phyloP scores from a whole-genome alignment of 2,113 vertebrate species.

The Hyperopisus bebe region DNA sequence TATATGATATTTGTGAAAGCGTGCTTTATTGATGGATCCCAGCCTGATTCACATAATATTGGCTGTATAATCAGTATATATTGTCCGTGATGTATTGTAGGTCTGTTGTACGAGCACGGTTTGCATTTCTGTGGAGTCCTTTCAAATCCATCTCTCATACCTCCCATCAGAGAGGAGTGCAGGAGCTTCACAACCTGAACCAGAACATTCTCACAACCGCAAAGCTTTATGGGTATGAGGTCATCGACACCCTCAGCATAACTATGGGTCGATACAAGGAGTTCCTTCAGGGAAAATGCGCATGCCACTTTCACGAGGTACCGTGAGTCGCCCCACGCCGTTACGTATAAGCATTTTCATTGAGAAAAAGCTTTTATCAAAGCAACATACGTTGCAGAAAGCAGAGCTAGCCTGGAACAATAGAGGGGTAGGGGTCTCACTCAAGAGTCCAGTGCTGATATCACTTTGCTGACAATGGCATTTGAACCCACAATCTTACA shows the following conservation, averaged over 20 bases:
- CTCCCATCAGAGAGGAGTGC: slow-evolving; percentile 66
- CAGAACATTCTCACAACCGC: slow-evolving; percentile 69
- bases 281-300: slow-evolving; percentile 85
- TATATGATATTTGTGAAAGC: neutral
- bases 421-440: neutral
- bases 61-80: neutral
- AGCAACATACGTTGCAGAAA: neutral
- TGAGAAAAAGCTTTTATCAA: neutral
- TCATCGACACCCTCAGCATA: slow-evolving; percentile 78
- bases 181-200: slow-evolving; percentile 74
- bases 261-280: slow-evolving; percentile 92
- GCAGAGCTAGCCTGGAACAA: neutral
- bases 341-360: neutral
- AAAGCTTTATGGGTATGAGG: slow-evolving; percentile 76
- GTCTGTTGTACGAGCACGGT: neutral
- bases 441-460: neutral
- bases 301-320: slow-evolving; percentile 95
- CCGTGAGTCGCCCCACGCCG: neutral
- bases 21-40: neutral
- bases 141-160: neutral
- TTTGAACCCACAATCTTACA: too few species aligned
- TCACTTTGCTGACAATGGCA: neutral
- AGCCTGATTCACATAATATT: neutral
- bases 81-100: neutral
- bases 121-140: neutral